phyloP scores from a whole-genome alignment of 2,888 invertebrate species.

The Stenurella melanura region DNA sequence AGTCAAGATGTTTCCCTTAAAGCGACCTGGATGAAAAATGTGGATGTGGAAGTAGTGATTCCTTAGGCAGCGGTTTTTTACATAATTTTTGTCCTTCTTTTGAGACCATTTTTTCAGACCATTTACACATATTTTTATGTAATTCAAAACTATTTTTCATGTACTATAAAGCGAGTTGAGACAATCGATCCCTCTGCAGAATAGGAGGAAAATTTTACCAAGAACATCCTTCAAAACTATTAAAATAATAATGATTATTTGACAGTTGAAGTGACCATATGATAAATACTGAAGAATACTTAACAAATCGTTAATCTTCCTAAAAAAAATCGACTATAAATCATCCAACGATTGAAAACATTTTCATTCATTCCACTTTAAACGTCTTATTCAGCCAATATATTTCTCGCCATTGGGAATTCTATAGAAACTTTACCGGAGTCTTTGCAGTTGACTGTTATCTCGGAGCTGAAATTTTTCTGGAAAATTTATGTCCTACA shows the following conservation, averaged over 20 bases:
- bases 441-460: slow-evolving; percentile 38
- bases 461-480: slow-evolving; percentile 39
- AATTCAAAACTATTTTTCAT: no score
- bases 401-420: slow-evolving; percentile 34
- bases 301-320: slow-evolving; percentile 32
- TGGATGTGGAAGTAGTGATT: no score
- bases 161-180: no score
- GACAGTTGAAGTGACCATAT: neutral
- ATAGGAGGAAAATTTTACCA: no score
- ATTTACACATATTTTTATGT: no score
- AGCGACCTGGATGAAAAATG: no score
- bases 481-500: slow-evolving; percentile 46
- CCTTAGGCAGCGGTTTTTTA: no score
- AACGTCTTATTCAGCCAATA: slow-evolving; percentile 39
- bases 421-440: slow-evolving; percentile 29
- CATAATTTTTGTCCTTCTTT: no score
- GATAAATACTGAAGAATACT: slow-evolving; percentile 27
- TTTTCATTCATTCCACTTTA: slow-evolving; percentile 41
- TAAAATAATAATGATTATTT: neutral
- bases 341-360: slow-evolving; percentile 34
- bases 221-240: no score
- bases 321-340: slow-evolving; percentile 30
- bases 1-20: no score
- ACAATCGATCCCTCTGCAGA: no score
- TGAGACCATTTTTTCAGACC: no score